Conservation (phyloP, 2,888 invertebrate genomes). For the Nephrotoma guestfalica region DNA sequence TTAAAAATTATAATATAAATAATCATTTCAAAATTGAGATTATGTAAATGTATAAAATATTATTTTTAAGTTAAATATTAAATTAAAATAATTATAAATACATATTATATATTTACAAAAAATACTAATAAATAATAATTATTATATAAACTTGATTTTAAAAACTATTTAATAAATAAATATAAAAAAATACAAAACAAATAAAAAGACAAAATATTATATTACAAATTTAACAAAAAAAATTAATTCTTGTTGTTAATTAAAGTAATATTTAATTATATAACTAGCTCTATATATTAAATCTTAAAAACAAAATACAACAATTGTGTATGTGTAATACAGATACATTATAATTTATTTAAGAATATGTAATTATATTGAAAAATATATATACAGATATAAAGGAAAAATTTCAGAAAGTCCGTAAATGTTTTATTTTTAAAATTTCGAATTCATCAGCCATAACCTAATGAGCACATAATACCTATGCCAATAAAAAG, state of each 20-base stretch:
- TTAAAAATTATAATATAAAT: background rate
- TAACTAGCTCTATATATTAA: background rate
- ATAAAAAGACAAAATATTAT: background rate
- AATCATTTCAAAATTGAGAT: background rate
- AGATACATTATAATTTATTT: background rate
- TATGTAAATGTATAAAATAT: background rate
- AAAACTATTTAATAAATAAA: background rate
- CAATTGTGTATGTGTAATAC: background rate
- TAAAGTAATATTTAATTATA: background rate
- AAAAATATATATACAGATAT: background rate
- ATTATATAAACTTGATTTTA: background rate
- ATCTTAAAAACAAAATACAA: background rate
- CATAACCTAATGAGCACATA: no score
- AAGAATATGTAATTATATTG: background rate
- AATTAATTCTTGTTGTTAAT: background rate
- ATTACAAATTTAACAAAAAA: background rate
- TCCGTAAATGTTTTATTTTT: background rate
- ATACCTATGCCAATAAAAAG: no score
- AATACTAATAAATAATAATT: background rate
- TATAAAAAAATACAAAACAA: background rate
- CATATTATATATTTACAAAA: background rate
- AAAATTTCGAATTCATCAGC: no score
- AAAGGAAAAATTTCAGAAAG: background rate
- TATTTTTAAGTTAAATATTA: background rate
- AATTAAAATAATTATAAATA: background rate